Evolutionary conservation across 2,113 vertebrate genomes (phyloP).

Genomic region (Megaceryle torquata): DNA sequence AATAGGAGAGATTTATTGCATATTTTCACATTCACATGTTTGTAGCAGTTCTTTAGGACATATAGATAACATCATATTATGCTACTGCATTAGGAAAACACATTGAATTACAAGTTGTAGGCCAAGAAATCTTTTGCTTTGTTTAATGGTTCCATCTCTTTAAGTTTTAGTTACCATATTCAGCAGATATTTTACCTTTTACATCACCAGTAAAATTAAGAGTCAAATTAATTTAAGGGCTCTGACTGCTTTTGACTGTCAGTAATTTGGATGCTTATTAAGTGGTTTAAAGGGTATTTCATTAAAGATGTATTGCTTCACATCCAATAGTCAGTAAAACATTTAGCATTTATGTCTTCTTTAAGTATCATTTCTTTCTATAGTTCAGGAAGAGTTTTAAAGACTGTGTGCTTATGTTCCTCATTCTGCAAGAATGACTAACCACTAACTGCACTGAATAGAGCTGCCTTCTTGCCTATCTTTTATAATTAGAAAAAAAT

Average conservation of each 20-base stretch:
- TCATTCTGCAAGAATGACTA: slow-evolving; percentile 4
- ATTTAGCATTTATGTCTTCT: not conserved
- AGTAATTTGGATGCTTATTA: not conserved
- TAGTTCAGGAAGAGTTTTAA: not conserved
- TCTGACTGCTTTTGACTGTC: not conserved
- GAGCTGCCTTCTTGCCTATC: not conserved
- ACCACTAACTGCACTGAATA: not conserved
- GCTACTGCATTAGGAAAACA: not conserved
- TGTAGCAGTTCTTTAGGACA: not conserved
- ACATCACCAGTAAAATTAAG: slow-evolving; percentile 19
- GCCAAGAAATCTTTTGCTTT: not conserved
- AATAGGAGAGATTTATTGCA: not conserved
- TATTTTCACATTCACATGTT: not conserved
- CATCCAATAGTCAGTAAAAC: not conserved
- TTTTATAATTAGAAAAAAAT: not conserved
- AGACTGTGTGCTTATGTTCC: not conserved
- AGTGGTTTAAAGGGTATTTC: not conserved
- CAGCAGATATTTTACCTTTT: slow-evolving; percentile 22
- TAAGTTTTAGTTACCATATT: not conserved
- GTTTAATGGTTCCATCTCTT: not conserved
- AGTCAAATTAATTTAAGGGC: slow-evolving; percentile 1
- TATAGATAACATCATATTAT: not conserved
- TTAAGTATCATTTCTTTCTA: not conserved
- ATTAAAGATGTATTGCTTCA: slow-evolving; percentile 16
- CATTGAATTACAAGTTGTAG: not conserved